phyloP scores from a whole-genome alignment of 2,888 invertebrate genomes.

The Rotaria magnacalcarata region DNA sequence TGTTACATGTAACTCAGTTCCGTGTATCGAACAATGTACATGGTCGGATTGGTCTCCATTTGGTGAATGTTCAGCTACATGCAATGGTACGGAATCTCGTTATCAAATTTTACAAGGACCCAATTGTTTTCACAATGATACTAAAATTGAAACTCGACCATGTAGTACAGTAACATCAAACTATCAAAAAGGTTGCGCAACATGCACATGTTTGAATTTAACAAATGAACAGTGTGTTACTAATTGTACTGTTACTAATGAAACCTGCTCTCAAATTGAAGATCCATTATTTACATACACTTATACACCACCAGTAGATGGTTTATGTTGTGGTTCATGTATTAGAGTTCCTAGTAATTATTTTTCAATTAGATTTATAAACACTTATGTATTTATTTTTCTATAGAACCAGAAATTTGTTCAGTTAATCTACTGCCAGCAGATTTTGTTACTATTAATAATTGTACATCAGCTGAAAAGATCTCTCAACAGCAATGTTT shows the following conservation, averaged over 20 bases:
- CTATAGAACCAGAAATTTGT: neutral
- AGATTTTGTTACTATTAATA: neutral
- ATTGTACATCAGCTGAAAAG: neutral
- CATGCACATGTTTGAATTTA: neutral
- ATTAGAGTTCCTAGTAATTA: neutral
- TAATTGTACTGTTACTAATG: neutral
- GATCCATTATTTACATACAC: neutral
- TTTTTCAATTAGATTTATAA: neutral
- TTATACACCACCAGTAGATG: neutral
- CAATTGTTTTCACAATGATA: neutral
- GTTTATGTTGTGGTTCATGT: conserved; percentile 17
- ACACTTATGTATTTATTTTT: neutral
- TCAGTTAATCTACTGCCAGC: neutral
- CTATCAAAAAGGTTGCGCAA: neutral
- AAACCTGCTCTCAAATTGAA: neutral
- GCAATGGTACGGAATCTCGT: neutral
- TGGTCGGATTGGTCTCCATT: conserved; percentile 12
- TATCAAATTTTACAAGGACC: conserved; percentile 18
- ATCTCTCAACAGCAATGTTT: neutral
- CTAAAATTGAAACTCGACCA: neutral
- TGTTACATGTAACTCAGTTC: neutral
- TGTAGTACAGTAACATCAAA: neutral
- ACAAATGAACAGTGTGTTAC: neutral
- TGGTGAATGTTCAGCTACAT: conserved; percentile 2
- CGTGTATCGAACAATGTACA: neutral